Evolutionary conservation across 2,888 invertebrate genomes (phyloP).

Genomic region (Tetragonula carbonaria): DNA sequence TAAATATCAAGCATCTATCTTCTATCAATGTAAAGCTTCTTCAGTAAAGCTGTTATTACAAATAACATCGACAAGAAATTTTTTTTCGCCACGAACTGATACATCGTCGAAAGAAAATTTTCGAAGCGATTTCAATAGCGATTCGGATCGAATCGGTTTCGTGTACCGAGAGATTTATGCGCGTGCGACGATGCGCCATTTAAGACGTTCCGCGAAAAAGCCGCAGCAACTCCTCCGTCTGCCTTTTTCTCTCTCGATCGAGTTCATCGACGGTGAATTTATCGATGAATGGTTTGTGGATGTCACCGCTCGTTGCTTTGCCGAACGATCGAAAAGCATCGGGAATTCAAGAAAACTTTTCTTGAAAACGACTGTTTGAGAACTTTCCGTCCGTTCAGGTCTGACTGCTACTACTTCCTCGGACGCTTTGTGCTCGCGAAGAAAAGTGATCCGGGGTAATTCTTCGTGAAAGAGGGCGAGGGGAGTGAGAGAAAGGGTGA

Average conservation of each 20-base stretch:
- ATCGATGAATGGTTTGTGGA: background rate
- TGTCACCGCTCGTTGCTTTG: background rate
- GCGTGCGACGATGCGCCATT: conserved; percentile 1
- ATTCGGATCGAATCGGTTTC: no score
- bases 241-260: background rate
- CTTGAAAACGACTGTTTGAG: background rate
- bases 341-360: background rate
- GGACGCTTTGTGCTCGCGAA: background rate
- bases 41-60: no score
- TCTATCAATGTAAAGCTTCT: no score
- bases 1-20: no score
- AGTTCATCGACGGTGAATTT: background rate
- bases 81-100: no score
- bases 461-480: background rate
- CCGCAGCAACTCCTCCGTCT: background rate
- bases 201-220: background rate
- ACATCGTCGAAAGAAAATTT: no score
- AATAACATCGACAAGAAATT: no score
- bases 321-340: background rate
- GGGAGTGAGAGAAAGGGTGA: background rate
- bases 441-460: background rate
- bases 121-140: no score
- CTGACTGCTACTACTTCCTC: background rate
- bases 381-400: background rate
- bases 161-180: background rate